phyloP scores from a whole-genome alignment of 2,797 vertebrate genomes.

The Otus scops region DNA sequence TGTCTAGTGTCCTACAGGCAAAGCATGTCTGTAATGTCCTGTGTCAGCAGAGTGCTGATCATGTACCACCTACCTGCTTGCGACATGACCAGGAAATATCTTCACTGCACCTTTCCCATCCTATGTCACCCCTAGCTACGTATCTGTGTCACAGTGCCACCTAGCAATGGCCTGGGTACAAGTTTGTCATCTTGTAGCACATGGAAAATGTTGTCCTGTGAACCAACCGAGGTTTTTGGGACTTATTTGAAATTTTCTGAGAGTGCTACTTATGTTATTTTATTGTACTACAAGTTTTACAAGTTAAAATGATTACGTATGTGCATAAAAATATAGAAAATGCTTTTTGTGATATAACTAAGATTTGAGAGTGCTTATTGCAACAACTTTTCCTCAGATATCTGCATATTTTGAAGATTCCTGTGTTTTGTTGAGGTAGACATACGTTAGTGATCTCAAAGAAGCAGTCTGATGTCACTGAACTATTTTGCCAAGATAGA shows the following conservation, averaged over 20 bases:
- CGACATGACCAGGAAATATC: not conserved
- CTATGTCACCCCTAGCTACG: rapidly evolving
- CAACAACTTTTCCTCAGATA: not conserved
- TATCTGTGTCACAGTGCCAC: not conserved
- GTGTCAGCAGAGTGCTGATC: not conserved
- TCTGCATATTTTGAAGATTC: not conserved
- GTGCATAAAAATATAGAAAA: not conserved
- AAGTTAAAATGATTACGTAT: not conserved
- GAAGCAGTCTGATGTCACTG: not conserved
- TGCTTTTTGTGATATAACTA: not conserved
- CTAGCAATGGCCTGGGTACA: not conserved
- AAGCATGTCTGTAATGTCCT: not conserved
- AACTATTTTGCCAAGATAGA: not conserved
- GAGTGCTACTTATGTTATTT: not conserved
- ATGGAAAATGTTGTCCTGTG: not conserved
- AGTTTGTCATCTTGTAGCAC: not conserved
- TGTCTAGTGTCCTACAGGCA: not conserved
- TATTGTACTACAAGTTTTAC: not conserved
- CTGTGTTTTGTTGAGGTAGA: constrained; percentile 31
- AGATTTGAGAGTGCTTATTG: not conserved
- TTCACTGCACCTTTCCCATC: not conserved
- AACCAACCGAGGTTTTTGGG: not conserved
- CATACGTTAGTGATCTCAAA: constrained; percentile 18
- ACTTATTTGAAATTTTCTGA: not conserved
- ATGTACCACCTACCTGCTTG: not conserved